phyloP scores from a whole-genome alignment of 2,113 vertebrate genomes.

The Ahaetulla prasina region DNA sequence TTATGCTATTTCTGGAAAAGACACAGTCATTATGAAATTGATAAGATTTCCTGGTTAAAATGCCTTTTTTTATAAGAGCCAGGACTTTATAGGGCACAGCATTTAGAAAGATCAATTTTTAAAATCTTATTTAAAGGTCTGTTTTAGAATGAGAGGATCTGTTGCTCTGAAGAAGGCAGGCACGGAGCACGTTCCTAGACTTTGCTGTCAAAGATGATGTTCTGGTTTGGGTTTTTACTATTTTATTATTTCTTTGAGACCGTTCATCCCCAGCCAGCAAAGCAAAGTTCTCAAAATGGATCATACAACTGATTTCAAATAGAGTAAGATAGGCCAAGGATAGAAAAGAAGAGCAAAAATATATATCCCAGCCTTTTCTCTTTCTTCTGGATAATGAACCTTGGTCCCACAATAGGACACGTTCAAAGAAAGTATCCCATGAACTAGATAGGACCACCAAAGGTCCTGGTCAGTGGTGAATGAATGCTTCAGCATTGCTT shows the following conservation, averaged over 20 bases:
- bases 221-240: background rate
- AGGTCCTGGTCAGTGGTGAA: background rate
- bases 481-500: background rate
- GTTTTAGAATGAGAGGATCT: conserved; percentile 36
- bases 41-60: conserved; percentile 65
- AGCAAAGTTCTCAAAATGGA: background rate
- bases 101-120: conserved; percentile 59
- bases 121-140: conserved; percentile 62
- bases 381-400: background rate
- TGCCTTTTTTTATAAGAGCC: conserved; percentile 65
- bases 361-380: background rate
- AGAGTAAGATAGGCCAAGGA: background rate
- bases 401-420: background rate
- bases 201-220: conserved; percentile 38
- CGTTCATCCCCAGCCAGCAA: background rate
- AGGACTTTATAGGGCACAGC: conserved; percentile 60
- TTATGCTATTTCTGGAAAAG: conserved; percentile 45
- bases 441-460: background rate
- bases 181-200: background rate
- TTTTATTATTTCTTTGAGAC: background rate
- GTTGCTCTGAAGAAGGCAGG: conserved; percentile 52
- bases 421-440: background rate
- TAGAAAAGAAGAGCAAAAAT: too few species aligned
- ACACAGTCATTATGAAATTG: conserved; percentile 70
- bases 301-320: background rate